Evolutionary conservation across 2,113 vertebrate species (phyloP), one percentile per base, ranked within the genome.

Genomic region (Proterorhinus semilunaris): DNA sequence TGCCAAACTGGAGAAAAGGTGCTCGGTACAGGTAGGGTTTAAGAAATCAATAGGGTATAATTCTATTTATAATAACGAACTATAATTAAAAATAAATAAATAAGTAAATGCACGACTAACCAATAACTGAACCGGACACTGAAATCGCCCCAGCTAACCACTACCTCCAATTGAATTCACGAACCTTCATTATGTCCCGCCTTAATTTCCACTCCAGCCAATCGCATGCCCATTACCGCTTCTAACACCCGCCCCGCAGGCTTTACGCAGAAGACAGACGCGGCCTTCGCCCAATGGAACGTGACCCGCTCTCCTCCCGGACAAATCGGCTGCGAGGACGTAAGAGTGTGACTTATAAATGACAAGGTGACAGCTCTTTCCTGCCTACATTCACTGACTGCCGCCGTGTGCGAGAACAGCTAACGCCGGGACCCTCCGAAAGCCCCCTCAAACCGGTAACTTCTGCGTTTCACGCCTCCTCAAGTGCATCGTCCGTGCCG

Each of bases 271-370:
- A 7, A 4, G 7, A 0, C 13, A 66, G 17, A 58, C 13, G 10
- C 5, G 1, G 6, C 0, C 3, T 9, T 0, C 10, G 49, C 49
- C 84, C 79, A 89, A 83, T 86, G 12, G 11, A 1, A 9, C 44
- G 7, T n/a, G 7, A 64, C 51, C 62, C 70, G 2, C 10, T 42
- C 13, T 12, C 65, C 4, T 7, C 0, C 62, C 12, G 17, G 53
- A 27, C 91, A 91, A 93, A 93, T 93, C 64, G 63, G 49, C 43
- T 66, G 62, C 81, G 76, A 92, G 92, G 92, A 92, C 91, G 89
- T 82, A 65, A 71, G 27, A 62, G 7, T 64, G 63, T 47, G 55
- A 66, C 80, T 90, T 91, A 93, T 93, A 92, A 93, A 90, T 83
- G 9, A 86, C 90, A 93, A 91, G 91, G 91, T 93, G 91, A 92